phyloP scores from a whole-genome alignment of 2,888 invertebrate genomes.

The Conchocele bisecta region DNA sequence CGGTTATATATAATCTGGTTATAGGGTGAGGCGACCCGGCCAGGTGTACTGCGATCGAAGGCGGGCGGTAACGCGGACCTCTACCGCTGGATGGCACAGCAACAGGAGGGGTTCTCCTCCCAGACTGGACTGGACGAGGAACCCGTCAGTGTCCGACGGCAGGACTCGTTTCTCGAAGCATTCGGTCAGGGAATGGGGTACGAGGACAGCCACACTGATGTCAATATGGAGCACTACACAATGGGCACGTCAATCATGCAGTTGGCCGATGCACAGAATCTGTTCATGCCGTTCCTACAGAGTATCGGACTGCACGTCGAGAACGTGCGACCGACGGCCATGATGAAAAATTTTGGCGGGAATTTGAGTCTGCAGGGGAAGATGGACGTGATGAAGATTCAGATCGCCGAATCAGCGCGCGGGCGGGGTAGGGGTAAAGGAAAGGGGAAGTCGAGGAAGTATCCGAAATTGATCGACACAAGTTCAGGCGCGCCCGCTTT shows the following conservation, averaged over 20 bases:
- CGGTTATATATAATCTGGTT: too few relatives aligned
- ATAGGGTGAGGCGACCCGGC: slow-evolving; percentile 26
- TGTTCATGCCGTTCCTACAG: slow-evolving; percentile 91
- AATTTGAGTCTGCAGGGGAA: slow-evolving; percentile 87
- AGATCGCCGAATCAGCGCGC: slow-evolving; percentile 92
- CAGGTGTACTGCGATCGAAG: slow-evolving; percentile 47
- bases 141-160: slow-evolving; percentile 67
- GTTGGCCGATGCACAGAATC: slow-evolving; percentile 92
- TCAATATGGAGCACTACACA: slow-evolving; percentile 71
- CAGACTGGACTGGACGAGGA: slow-evolving; percentile 71
- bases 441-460: slow-evolving; percentile 44
- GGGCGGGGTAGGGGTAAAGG: slow-evolving; percentile 69
- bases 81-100: slow-evolving; percentile 97
- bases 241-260: slow-evolving; percentile 81
- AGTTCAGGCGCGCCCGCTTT: slow-evolving; percentile 93
- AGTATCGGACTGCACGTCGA: slow-evolving; percentile 90
- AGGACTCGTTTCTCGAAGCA: slow-evolving; percentile 78
- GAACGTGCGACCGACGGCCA: slow-evolving; percentile 86
- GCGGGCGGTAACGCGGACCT: slow-evolving; percentile 89
- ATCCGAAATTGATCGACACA: slow-evolving; percentile 83
- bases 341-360: slow-evolving; percentile 93
- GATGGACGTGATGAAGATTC: slow-evolving; percentile 94
- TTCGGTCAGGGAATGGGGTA: slow-evolving; percentile 80
- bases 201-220: slow-evolving; percentile 76
- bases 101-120: slow-evolving; percentile 86